Percentiles rank a stretch among this genome's conserved stretches.
Conservation (phyloP, 2,113 vertebrate genomes). For the Steatornis caripensis region DNA sequence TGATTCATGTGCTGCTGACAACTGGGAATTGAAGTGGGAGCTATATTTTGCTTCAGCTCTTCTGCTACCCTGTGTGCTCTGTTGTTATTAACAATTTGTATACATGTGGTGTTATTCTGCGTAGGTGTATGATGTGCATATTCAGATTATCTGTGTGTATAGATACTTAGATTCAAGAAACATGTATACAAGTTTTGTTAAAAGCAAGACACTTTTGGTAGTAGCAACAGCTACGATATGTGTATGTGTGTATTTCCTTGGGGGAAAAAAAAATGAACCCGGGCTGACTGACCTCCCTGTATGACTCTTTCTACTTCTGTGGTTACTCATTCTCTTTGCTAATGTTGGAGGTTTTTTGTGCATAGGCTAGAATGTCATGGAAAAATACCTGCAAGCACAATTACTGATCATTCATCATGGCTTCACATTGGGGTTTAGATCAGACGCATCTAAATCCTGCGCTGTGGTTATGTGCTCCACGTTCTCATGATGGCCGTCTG, state of each 20-base stretch:
- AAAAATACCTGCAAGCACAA: conserved; percentile 62
- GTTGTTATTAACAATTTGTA: not conserved
- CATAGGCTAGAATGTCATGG: conserved; percentile 38
- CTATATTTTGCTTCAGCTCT: not conserved
- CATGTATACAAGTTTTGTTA: conserved; percentile 16
- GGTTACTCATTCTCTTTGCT: conserved; percentile 26
- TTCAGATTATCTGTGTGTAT: not conserved
- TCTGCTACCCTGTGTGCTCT: not conserved
- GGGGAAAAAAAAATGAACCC: not conserved
- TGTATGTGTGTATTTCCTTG: not conserved
- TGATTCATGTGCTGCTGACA: conserved; percentile 12
- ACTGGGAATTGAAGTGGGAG: not conserved
- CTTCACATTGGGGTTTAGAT: conserved; percentile 54
- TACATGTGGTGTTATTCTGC: not conserved
- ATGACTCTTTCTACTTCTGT: conserved; percentile 34
- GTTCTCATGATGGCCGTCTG: conserved; percentile 11
- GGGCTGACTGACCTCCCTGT: conserved; percentile 29
- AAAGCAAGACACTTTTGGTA: not conserved
- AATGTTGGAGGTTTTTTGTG: conserved; percentile 15
- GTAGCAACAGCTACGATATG: not conserved
- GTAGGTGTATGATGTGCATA: not conserved
- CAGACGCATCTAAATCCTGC: conserved; percentile 57
- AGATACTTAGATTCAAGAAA: not conserved
- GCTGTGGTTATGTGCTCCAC: conserved; percentile 40
- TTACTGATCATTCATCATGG: conserved; percentile 43